Evolutionary conservation across 2,888 invertebrate genomes (phyloP).

Genomic region (Dione juno): DNA sequence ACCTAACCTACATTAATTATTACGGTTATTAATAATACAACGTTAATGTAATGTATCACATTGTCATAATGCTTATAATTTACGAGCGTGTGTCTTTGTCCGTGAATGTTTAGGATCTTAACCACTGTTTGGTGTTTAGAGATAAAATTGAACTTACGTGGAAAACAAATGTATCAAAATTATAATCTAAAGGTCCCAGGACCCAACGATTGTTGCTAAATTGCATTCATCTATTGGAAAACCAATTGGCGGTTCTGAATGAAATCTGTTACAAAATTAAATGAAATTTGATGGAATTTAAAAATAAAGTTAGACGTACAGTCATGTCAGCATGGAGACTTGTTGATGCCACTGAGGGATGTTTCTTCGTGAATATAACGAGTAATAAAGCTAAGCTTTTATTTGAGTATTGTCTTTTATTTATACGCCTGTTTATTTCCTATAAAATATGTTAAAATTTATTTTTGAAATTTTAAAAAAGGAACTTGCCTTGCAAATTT

Average conservation of each 20-base stretch:
- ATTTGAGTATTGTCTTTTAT: conserved; percentile 83
- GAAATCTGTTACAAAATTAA: conserved; percentile 65
- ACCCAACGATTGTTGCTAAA: conserved; percentile 57
- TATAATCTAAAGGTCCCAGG: conserved; percentile 51
- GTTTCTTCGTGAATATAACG: conserved; percentile 87
- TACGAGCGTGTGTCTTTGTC: conserved; percentile 84
- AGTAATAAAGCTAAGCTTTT: conserved; percentile 91
- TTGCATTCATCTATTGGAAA: conserved; percentile 65
- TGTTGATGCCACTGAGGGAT: conserved; percentile 80
- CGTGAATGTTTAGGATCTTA: conserved; percentile 80
- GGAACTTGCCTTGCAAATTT: too few species aligned
- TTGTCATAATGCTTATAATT: conserved; percentile 84
- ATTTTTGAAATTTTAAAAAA: too few species aligned
- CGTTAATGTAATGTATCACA: conserved; percentile 82
- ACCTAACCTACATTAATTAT: conserved; percentile 81
- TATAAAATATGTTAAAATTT: too few species aligned
- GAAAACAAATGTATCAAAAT: conserved; percentile 68
- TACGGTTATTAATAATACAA: conserved; percentile 80
- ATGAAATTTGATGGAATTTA: conserved; percentile 60
- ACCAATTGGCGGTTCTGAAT: conserved; percentile 72
- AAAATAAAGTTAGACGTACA: conserved; percentile 69
- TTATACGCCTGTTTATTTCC: conserved; percentile 48
- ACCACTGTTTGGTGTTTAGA: conserved; percentile 82
- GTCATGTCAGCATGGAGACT: conserved; percentile 69
- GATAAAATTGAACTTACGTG: conserved; percentile 72